Conservation (phyloP, 2,113 vertebrate species). For the Ciconia stormi region DNA sequence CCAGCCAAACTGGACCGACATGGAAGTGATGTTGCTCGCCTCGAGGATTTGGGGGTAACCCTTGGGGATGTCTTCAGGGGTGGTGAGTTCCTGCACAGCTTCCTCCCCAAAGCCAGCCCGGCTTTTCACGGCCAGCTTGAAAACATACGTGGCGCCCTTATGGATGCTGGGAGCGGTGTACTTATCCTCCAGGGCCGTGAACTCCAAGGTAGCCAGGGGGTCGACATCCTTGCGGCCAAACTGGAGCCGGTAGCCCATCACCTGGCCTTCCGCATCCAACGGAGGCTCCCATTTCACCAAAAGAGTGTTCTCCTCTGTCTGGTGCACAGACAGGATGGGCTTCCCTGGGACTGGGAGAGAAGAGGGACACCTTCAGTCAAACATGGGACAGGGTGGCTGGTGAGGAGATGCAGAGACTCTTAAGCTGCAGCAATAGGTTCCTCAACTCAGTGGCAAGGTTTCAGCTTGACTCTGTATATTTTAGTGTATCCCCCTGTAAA, state of each 20-base stretch:
- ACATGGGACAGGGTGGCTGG: neutral
- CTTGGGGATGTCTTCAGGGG: constrained; percentile 88
- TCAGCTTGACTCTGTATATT: accelerated
- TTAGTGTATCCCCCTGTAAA: accelerated
- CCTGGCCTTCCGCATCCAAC: constrained; percentile 73
- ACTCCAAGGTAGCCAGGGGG: constrained; percentile 89
- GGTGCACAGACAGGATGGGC: constrained; percentile 88
- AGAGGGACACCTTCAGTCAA: neutral
- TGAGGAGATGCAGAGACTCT: neutral
- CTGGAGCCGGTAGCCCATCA: constrained; percentile 92
- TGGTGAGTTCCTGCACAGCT: constrained; percentile 79
- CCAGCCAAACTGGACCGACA: constrained; percentile 92
- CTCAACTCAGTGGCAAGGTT: neutral
- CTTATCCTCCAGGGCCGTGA: constrained; percentile 80
- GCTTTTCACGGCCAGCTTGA: constrained; percentile 91
- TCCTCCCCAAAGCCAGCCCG: constrained; percentile 92
- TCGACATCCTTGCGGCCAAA: constrained; percentile 87
- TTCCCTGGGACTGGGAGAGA: constrained; percentile 84
- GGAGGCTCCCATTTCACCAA: constrained; percentile 89
- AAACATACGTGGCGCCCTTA: constrained; percentile 90
- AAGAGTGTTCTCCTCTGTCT: constrained; percentile 81
- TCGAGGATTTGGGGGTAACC: constrained; percentile 91
- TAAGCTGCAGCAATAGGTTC: neutral
- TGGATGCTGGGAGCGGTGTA: constrained; percentile 84
- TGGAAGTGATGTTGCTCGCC: constrained; percentile 84